Evolutionary conservation across 1,140 invertebrate species (phyloP).

Genomic region (Lucilia cuprina): DNA sequence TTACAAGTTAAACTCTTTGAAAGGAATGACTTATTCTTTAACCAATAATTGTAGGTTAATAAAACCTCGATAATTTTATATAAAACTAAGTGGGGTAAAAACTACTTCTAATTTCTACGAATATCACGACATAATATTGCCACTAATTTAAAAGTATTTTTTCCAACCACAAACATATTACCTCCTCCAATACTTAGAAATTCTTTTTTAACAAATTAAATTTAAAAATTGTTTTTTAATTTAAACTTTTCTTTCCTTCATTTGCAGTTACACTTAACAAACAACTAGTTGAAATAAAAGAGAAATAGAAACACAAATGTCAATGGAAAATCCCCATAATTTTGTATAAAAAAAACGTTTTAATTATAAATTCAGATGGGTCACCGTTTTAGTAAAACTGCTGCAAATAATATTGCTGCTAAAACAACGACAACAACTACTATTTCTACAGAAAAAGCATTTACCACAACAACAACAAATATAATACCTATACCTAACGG

Average conservation of each 20-base stretch:
- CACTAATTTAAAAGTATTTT: no score
- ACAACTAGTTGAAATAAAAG: neutral
- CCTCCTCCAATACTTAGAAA: no score
- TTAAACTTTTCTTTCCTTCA: neutral
- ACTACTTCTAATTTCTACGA: no score
- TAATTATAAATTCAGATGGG: slow-evolving; percentile 54
- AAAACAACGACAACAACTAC: slow-evolving; percentile 41
- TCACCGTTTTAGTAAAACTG: slow-evolving; percentile 55
- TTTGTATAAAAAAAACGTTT: neutral
- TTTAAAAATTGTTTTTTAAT: no score
- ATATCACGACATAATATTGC: no score
- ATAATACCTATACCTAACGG: slow-evolving; percentile 23
- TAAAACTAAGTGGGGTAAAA: no score
- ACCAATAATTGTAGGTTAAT: no score
- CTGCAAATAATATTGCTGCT: slow-evolving; percentile 35
- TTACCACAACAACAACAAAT: slow-evolving; percentile 34
- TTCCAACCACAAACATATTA: no score
- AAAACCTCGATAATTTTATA: no score
- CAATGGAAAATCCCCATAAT: neutral
- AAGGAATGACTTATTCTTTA: no score
- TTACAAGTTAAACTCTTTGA: no score
- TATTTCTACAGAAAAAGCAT: slow-evolving; percentile 23
- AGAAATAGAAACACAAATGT: neutral
- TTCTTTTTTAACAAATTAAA: no score
- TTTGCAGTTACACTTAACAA: neutral